A percentile compares a stretch with the other conserved stretches of the same genome.
phyloP scores from a whole-genome alignment of 2,113 vertebrate species.

The Gadus chalcogrammus region DNA sequence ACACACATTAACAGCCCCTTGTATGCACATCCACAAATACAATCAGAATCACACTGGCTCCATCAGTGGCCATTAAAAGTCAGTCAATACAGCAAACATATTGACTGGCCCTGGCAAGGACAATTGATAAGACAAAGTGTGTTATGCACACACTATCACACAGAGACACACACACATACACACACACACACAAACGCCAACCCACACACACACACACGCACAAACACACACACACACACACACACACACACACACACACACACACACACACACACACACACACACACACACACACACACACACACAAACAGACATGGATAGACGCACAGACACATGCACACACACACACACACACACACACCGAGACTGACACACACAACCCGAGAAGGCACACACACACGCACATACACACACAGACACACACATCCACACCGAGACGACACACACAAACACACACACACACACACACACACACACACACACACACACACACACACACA shows the following conservation, averaged over 20 bases:
- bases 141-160: slow-evolving; percentile 6
- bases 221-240: too few species aligned
- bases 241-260: too few species aligned
- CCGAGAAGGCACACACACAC: too few species aligned
- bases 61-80: slow-evolving; percentile 15
- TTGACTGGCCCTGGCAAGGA: slow-evolving; percentile 31
- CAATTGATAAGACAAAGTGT: slow-evolving; percentile 24
- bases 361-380: too few species aligned
- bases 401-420: too few species aligned
- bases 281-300: too few species aligned
- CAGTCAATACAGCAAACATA: slow-evolving; percentile 27
- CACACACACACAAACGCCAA: neutral
- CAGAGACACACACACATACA: slow-evolving; percentile 1
- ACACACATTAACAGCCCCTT: slow-evolving; percentile 10
- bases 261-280: too few species aligned
- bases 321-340: slow-evolving; percentile 17
- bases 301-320: too few species aligned
- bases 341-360: slow-evolving; percentile 11
- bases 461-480: too few species aligned
- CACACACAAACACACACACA: neutral
- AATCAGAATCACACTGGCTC: slow-evolving; percentile 33
- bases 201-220: too few species aligned
- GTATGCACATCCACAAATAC: neutral
- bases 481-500: too few species aligned
- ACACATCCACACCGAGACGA: too few species aligned